A percentile compares a stretch with the other conserved stretches of the same genome.
phyloP scores from a whole-genome alignment of 2,888 invertebrate genomes.

The Galerucella nymphaeae region DNA sequence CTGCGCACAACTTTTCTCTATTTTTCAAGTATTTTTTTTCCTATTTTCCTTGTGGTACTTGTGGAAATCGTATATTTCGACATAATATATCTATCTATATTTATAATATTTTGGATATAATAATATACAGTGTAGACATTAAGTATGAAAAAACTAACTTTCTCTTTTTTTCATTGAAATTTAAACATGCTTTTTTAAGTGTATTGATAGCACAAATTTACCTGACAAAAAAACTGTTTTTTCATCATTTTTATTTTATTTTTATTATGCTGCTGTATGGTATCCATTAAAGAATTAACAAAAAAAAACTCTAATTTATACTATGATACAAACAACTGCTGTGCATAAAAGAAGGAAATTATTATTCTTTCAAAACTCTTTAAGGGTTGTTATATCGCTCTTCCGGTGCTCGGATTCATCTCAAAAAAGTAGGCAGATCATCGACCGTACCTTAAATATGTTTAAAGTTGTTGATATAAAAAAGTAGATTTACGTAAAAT shows the following conservation, averaged over 20 bases:
- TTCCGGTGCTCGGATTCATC: conserved; percentile 28
- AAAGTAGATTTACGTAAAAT: conserved; percentile 22
- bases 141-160: neutral
- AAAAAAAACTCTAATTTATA: conserved; percentile 29
- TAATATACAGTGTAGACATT: no score
- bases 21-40: no score
- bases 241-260: neutral
- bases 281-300: conserved; percentile 9
- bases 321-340: conserved; percentile 12
- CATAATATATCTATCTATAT: no score
- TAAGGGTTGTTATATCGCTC: conserved; percentile 31
- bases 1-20: no score
- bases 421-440: conserved; percentile 12
- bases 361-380: conserved; percentile 24
- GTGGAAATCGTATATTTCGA: no score
- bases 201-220: neutral
- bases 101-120: no score
- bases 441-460: conserved; percentile 15
- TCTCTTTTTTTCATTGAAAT: neutral
- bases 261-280: neutral
- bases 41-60: no score
- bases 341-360: conserved; percentile 29
- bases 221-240: neutral
- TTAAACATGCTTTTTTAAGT: no score
- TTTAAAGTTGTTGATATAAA: conserved; percentile 22